These are phyloP conservation scores for Acleris holmiana DNA, from an alignment of 2,888 invertebrate genomes.

Conservation along the genomic window DNA sequence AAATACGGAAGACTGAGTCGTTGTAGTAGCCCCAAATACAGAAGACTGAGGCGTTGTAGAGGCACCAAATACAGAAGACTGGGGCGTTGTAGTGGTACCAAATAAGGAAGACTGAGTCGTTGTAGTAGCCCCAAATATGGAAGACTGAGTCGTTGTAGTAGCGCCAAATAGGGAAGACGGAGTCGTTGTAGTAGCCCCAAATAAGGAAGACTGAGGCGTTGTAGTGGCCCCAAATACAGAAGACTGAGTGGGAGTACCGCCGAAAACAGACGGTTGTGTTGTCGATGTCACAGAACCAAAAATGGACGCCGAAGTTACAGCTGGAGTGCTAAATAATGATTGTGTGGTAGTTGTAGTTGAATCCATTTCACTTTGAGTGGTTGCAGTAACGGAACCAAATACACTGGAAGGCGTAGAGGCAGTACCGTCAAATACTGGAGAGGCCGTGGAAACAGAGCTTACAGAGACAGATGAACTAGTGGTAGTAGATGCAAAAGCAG, in stretches of 20 bases:
- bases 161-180: conserved; percentile 42
- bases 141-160: conserved; percentile 40
- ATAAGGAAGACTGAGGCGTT: conserved; percentile 45
- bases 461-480: conserved; percentile 33
- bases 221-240: conserved; percentile 43
- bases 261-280: conserved; percentile 49
- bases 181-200: conserved; percentile 46
- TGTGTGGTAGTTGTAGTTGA: conserved; percentile 40
- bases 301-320: conserved; percentile 30
- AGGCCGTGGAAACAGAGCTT: conserved; percentile 40
- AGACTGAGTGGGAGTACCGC: conserved; percentile 44
- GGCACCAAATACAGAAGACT: conserved; percentile 47
- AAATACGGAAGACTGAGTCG: conserved; percentile 46
- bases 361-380: conserved; percentile 40
- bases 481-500: conserved; percentile 37
- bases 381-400: conserved; percentile 33
- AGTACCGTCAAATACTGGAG: conserved; percentile 40
- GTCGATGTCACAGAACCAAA: conserved; percentile 29
- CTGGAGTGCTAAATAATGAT: conserved; percentile 11
- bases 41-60: conserved; percentile 46
- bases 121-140: conserved; percentile 48
- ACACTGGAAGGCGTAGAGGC: conserved; percentile 42
- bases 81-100: conserved; percentile 45
- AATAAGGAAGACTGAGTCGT: conserved; percentile 48
- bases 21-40: conserved; percentile 45